Base-by-base conservation (phyloP, 2,113 vertebrate genomes). In the Pelvicachromis taeniatus region DNA sequence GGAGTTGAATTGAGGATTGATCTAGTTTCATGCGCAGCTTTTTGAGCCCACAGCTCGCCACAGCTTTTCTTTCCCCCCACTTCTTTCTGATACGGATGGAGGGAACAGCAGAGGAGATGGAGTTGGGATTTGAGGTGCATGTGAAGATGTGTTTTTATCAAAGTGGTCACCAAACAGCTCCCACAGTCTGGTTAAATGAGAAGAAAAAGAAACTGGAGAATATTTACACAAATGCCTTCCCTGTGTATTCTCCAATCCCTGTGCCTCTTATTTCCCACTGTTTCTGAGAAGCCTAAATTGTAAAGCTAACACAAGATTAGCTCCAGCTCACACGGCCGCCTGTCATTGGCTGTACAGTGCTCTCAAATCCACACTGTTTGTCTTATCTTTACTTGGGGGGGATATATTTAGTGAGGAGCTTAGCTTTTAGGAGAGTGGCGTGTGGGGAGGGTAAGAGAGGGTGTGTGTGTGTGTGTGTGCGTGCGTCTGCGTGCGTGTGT, bases 371-470 rank as follows among this genome's bases (percentile, higher is more conserved):
- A 78, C 91, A 53, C 93, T 92, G 95, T 96, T 94, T 91, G 96
- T 96, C 95, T 97, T 95, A 92, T 97, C 97, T 88, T 95, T 87
- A 91, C 94, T 82, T 7, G 58, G 80, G 89, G 77, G 82, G 91
- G 84, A 94, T 97, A 96, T 97, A 97, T 98, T 96, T 97, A 98
- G 97, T 92, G 90, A 91, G 94, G 91, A 91, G 95, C 94, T 96
- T 94, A 96, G 95, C 92, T 94, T 94, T 94, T 93, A 93, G 94
- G 90, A 91, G 93, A 85, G 75, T 87, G 84, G 95, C 85, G 87
- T 33, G 68, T 16, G 54, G 94, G 84, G 91, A 88, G 89, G 90
- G 93, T 9, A 84, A 80, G 63, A 81, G 91, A 17, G 83, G 19
- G 82, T 26, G 80, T 4, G 77, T 58, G 83, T 52, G 83, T 79